phyloP scores from a whole-genome alignment of 92 coral and sea anemone species.

The Galaxea fascicularis region DNA sequence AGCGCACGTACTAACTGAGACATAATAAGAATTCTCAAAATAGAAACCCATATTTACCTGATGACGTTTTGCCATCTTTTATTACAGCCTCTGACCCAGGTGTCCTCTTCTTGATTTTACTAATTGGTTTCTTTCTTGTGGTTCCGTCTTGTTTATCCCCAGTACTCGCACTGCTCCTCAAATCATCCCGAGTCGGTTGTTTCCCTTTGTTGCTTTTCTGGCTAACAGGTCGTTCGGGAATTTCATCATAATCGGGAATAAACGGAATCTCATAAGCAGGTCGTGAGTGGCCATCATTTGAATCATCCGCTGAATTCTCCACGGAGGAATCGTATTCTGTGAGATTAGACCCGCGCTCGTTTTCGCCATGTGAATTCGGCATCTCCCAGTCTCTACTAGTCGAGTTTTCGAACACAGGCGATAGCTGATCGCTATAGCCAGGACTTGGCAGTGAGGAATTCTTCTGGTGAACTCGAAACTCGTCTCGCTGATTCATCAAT shows the following conservation, averaged over 20 bases:
- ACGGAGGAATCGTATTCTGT: conserved; percentile 23
- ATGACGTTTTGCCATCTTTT: conserved; percentile 2
- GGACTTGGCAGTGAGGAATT: conserved; percentile 52
- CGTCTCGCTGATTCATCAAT: conserved; percentile 35
- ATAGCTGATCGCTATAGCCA: conserved; percentile 36
- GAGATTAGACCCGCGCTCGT: conserved; percentile 22
- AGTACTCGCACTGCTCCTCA: not conserved
- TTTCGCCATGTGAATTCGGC: conserved; percentile 35
- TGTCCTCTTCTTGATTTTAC: conserved; percentile 29
- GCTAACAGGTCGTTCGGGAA: conserved; percentile 88
- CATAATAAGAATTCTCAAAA: no score
- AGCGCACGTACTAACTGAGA: no score
- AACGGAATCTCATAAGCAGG: conserved; percentile 70
- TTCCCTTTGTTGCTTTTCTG: conserved; percentile 67
- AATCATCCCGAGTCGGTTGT: not conserved
- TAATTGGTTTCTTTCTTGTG: conserved; percentile 23
- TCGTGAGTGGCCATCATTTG: conserved; percentile 19
- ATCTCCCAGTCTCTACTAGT: conserved; percentile 62
- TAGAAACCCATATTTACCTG: not conserved
- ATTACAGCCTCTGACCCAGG: not conserved
- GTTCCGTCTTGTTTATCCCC: conserved; percentile 24
- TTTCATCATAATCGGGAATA: conserved; percentile 76
- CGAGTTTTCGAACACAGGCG: conserved; percentile 59
- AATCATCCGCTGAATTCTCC: conserved; percentile 41
- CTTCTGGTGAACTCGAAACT: conserved; percentile 46